A percentile compares a stretch with the other conserved stretches of the same genome.
Conservation (phyloP, 2,113 vertebrate species). For the Channa maculata region DNA sequence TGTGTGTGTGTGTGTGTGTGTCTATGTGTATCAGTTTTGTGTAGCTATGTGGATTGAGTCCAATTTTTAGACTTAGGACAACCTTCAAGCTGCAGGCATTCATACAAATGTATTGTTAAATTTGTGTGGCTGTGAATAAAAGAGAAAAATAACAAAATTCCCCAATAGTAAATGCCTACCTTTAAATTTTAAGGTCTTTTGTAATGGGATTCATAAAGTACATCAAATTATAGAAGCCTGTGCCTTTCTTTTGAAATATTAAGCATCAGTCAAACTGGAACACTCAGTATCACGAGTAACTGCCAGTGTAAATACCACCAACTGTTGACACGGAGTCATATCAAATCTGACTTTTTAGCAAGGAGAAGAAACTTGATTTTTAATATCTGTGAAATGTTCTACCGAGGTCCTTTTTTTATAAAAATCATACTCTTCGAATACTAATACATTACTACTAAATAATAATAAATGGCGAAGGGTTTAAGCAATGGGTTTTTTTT, state of each 20-base stretch:
- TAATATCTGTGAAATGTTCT: neutral
- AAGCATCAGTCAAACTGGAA: constrained; percentile 14
- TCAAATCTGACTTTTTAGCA: constrained; percentile 32
- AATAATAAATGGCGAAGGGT: no score
- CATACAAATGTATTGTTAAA: neutral
- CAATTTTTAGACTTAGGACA: neutral
- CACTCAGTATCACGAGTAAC: constrained; percentile 27
- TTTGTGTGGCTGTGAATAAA: neutral
- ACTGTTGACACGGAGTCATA: constrained; percentile 46
- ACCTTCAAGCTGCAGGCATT: neutral
- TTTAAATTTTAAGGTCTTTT: neutral
- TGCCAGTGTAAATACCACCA: constrained; percentile 46
- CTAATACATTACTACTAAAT: no score
- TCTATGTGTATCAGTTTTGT: no score
- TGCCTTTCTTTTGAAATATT: neutral
- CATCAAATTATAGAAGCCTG: neutral
- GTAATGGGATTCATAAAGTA: neutral
- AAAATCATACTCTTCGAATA: no score
- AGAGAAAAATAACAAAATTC: neutral
- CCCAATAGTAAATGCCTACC: neutral
- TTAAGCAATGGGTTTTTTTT: no score
- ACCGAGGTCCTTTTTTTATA: neutral
- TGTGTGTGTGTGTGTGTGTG: no score
- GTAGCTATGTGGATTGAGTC: neutral
- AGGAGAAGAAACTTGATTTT: constrained; percentile 12